Conservation (phyloP, 2,888 invertebrate genomes). For the Heliconius erato region DNA sequence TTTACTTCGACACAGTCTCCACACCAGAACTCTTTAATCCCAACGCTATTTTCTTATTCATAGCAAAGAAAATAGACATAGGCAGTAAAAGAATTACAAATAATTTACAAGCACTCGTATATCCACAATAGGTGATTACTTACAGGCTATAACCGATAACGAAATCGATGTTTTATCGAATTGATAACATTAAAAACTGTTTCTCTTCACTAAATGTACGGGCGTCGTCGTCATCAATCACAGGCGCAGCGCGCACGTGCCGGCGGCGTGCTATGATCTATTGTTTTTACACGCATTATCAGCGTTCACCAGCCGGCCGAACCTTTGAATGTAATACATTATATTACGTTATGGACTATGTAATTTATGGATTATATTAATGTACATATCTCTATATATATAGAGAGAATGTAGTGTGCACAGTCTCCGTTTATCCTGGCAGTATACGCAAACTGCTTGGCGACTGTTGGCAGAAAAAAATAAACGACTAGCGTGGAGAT, state of each 20-base stretch:
- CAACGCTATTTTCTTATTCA: too few species aligned
- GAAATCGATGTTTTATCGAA: background rate
- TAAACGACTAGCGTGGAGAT: too few species aligned
- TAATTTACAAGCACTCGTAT: background rate
- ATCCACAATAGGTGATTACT: background rate
- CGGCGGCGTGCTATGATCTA: constrained; percentile 29
- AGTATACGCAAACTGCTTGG: too few species aligned
- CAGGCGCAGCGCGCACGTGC: constrained; percentile 22
- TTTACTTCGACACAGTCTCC: too few species aligned
- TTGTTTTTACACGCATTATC: constrained; percentile 29
- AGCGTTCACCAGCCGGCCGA: background rate
- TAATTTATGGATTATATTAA: background rate
- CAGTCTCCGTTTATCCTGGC: background rate
- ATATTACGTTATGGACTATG: background rate
- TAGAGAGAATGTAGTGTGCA: background rate
- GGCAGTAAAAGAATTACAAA: background rate
- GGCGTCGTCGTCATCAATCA: background rate
- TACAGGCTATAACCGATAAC: background rate
- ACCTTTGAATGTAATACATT: background rate
- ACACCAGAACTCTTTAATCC: too few species aligned
- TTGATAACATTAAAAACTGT: constrained; percentile 9
- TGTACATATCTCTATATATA: background rate
- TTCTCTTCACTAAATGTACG: background rate
- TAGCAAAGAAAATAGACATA: too few species aligned
- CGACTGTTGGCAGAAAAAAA: background rate